Evolutionary conservation across 1,140 invertebrate genomes (phyloP).

Genomic region (Neomicropteryx cornuta): DNA sequence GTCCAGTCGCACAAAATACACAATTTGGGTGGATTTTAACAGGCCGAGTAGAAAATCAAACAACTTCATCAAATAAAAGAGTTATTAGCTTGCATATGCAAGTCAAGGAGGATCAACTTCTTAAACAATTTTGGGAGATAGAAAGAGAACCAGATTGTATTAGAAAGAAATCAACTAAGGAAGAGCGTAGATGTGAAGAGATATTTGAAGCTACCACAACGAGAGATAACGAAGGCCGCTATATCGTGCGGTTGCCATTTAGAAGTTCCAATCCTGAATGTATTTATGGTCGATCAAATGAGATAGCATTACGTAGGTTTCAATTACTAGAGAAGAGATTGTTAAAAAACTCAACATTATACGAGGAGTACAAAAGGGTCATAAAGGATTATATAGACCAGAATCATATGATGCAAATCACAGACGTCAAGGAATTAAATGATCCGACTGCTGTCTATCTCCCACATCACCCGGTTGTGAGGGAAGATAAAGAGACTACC

Average conservation of each 20-base stretch:
- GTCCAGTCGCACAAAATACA: slow-evolving; percentile 18
- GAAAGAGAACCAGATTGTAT: slow-evolving; percentile 11
- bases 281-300: slow-evolving; percentile 13
- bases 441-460: slow-evolving; percentile 15
- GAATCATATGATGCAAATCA: slow-evolving; percentile 19
- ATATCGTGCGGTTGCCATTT: slow-evolving; percentile 21
- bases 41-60: slow-evolving; percentile 11
- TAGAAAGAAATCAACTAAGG: slow-evolving; percentile 9
- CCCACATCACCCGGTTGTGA: slow-evolving; percentile 20
- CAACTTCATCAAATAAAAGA: slow-evolving; percentile 3
- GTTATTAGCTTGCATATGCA: slow-evolving; percentile 12
- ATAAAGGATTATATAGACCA: slow-evolving; percentile 23
- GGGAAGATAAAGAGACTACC: slow-evolving; percentile 19
- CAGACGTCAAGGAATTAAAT: slow-evolving; percentile 10
- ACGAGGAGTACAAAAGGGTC: slow-evolving; percentile 18
- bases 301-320: slow-evolving; percentile 11
- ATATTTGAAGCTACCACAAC: slow-evolving; percentile 12
- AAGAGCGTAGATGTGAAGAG: slow-evolving; percentile 17
- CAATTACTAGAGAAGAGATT: slow-evolving; percentile 17
- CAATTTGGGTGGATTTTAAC: slow-evolving; percentile 21
- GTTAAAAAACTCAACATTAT: slow-evolving; percentile 13
- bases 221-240: slow-evolving; percentile 16
- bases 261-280: slow-evolving; percentile 8
- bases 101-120: slow-evolving; percentile 12
- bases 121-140: slow-evolving; percentile 18